Evolutionary conservation across 2,797 vertebrate species (phyloP).

Genomic region (Dermochelys coriacea): DNA sequence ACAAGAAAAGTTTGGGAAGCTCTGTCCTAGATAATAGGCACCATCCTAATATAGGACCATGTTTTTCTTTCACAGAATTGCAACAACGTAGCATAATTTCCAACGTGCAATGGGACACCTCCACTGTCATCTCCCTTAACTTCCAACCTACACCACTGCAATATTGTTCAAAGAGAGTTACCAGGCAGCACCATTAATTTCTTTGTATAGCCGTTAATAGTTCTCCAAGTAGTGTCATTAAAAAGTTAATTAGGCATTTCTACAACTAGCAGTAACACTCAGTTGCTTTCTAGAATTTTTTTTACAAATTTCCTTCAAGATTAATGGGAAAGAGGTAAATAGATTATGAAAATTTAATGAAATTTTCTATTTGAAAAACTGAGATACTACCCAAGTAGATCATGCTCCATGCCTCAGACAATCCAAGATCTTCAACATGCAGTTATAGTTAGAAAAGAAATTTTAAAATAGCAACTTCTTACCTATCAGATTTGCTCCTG

Average conservation of each 20-base stretch:
- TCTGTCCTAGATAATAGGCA: neutral
- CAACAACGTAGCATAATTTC: neutral
- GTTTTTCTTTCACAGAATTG: slow-evolving; percentile 1
- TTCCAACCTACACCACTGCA: neutral
- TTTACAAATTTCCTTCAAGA: neutral
- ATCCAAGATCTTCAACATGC: neutral
- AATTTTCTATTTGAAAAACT: neutral
- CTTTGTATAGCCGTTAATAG: neutral
- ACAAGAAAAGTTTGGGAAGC: no score
- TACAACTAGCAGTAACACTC: neutral
- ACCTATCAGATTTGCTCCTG: neutral
- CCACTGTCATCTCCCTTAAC: neutral
- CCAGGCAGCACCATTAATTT: neutral
- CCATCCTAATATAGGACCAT: neutral
- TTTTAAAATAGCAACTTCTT: neutral
- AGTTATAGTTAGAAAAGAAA: neutral
- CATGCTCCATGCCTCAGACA: neutral
- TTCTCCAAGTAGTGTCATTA: neutral
- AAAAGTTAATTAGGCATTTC: neutral
- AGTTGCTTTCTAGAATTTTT: neutral
- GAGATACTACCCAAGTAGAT: neutral
- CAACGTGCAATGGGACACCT: neutral
- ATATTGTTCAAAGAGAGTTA: neutral
- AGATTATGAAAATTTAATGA: neutral
- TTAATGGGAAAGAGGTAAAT: neutral